Evolutionary conservation across 2,888 invertebrate genomes (phyloP).

Genomic region (Tortricodes alternella): DNA sequence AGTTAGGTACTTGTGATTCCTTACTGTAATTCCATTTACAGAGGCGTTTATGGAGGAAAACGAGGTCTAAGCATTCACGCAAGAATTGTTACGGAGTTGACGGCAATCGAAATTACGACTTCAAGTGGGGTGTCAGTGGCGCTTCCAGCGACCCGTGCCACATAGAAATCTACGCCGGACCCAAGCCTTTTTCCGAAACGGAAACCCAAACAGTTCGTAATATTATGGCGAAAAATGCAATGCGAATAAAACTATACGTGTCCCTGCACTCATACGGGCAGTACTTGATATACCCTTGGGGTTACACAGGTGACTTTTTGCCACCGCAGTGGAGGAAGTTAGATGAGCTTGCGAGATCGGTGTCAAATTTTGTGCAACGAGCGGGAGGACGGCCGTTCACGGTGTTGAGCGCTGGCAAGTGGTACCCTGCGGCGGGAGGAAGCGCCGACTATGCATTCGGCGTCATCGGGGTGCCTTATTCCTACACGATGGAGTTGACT

Average conservation of each 20-base stretch:
- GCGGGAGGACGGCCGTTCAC: conserved; percentile 72
- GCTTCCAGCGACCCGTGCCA: conserved; percentile 84
- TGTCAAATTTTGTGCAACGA: conserved; percentile 62
- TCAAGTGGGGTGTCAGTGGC: conserved; percentile 86
- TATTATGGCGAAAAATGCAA: conserved; percentile 72
- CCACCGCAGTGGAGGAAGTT: conserved; percentile 77
- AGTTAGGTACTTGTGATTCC: neutral
- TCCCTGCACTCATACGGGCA: conserved; percentile 87
- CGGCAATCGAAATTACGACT: conserved; percentile 87
- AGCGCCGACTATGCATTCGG: conserved; percentile 85
- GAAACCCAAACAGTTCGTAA: conserved; percentile 82
- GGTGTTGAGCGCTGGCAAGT: conserved; percentile 76
- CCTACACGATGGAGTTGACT: conserved; percentile 85
- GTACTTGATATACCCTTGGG: conserved; percentile 85
- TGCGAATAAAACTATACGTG: conserved; percentile 84
- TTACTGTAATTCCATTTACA: conserved; percentile 43
- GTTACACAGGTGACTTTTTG: conserved; percentile 75
- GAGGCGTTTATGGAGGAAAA: conserved; percentile 86
- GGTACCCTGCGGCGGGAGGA: conserved; percentile 84
- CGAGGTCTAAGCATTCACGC: conserved; percentile 60
- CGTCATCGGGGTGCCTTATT: conserved; percentile 75
- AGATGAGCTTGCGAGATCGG: conserved; percentile 60
- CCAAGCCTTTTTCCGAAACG: conserved; percentile 83
- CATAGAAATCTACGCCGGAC: conserved; percentile 83
- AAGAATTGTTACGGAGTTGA: conserved; percentile 84